These are phyloP conservation scores for Gopherus flavomarginatus DNA, from an alignment of 2,113 vertebrate species.

Conservation along the genomic window DNA sequence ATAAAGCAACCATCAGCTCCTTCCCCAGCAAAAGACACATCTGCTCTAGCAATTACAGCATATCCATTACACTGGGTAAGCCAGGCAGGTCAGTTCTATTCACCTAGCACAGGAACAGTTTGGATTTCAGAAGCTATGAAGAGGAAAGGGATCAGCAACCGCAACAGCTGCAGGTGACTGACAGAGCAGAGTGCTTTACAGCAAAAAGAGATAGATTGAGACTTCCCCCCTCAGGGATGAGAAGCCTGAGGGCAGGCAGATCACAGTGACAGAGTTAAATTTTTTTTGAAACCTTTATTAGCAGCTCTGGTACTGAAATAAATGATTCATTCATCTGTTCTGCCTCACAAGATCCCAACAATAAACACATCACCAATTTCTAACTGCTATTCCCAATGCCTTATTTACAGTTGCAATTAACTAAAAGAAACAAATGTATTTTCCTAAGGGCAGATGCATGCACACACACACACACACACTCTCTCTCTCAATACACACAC, in stretches of 20 bases:
- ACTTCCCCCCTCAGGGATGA: rapidly evolving
- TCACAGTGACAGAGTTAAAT: conserved; percentile 43
- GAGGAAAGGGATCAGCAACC: neutral
- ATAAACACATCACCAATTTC: conserved; percentile 59
- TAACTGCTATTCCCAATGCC: conserved; percentile 25
- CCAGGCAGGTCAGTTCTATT: rapidly evolving
- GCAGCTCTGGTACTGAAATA: conserved; percentile 41
- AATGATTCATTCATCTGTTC: conserved; percentile 60
- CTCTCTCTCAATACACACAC: neutral
- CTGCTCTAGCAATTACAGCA: neutral
- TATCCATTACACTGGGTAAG: neutral
- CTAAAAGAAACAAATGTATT: conserved; percentile 7
- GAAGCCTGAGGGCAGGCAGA: neutral
- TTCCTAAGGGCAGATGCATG: neutral
- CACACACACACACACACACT: neutral
- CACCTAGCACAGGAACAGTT: neutral
- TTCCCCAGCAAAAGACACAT: neutral
- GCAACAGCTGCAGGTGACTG: neutral
- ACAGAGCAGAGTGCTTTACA: neutral
- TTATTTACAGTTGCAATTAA: conserved; percentile 59
- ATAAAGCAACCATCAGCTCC: neutral
- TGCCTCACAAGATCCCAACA: conserved; percentile 64
- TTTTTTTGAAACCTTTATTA: conserved; percentile 54
- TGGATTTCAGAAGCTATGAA: neutral
- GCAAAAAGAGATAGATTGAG: neutral